Conservation (phyloP, 1,140 invertebrate genomes). For the Trachymyrmex cornetzi region DNA sequence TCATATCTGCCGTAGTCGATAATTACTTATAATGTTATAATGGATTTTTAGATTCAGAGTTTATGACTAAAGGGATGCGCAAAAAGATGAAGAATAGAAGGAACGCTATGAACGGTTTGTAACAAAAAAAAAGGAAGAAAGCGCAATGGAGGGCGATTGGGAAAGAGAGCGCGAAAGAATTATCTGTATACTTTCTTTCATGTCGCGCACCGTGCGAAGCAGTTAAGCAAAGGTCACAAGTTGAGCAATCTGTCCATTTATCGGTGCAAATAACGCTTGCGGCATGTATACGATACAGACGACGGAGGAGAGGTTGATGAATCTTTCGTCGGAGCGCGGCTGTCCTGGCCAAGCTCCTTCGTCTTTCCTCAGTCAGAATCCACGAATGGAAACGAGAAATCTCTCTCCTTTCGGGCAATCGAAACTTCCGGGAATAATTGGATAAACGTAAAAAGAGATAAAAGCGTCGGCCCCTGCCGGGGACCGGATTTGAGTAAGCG, state of each 20-base stretch:
- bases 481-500: slow-evolving; percentile 30
- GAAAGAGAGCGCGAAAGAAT: slow-evolving; percentile 60
- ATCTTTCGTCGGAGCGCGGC: not conserved
- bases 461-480: not conserved
- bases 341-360: not conserved
- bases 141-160: slow-evolving; percentile 30
- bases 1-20: not conserved
- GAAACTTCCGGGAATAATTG: slow-evolving; percentile 51
- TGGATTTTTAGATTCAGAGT: not conserved
- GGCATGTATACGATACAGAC: slow-evolving; percentile 52
- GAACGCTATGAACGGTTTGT: not conserved
- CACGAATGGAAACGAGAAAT: not conserved
- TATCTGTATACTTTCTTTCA: slow-evolving; percentile 77
- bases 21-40: slow-evolving; percentile 6
- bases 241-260: slow-evolving; percentile 79
- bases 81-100: not conserved
- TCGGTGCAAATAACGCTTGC: slow-evolving; percentile 76
- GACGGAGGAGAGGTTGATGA: slow-evolving; percentile 46
- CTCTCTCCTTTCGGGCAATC: not conserved
- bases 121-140: slow-evolving; percentile 18
- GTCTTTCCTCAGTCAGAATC: not conserved
- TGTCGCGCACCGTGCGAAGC: slow-evolving; percentile 66
- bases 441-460: slow-evolving; percentile 41
- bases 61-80: not conserved
- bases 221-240: slow-evolving; percentile 81